Percentiles rank a stretch among this genome's conserved stretches.
phyloP scores from a whole-genome alignment of 2,888 invertebrate species.

The Meteorus colon region DNA sequence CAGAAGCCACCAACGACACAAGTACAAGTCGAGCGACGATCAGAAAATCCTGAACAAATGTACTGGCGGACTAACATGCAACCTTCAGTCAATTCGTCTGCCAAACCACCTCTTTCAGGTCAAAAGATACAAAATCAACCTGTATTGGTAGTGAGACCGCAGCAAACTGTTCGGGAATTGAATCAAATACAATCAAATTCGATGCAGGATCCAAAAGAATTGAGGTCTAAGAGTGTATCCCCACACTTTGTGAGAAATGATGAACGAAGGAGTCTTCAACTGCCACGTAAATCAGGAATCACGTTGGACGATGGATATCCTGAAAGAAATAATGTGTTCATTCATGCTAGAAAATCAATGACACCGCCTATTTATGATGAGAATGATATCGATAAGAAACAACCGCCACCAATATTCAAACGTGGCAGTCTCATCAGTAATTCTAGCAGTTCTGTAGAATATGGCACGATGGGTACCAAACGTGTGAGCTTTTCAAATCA shows the following conservation, averaged over 20 bases:
- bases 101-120: slow-evolving; percentile 63
- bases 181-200: slow-evolving; percentile 36
- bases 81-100: slow-evolving; percentile 52
- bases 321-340: slow-evolving; percentile 9
- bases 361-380: slow-evolving; percentile 58
- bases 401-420: slow-evolving; percentile 74
- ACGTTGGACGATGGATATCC: slow-evolving; percentile 46
- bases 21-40: slow-evolving; percentile 23
- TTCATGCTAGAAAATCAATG: slow-evolving; percentile 43
- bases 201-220: slow-evolving; percentile 43
- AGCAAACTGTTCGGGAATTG: slow-evolving; percentile 62
- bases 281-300: slow-evolving; percentile 51
- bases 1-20: slow-evolving; percentile 46
- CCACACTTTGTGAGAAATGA: slow-evolving; percentile 70
- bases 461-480: slow-evolving; percentile 71
- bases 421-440: slow-evolving; percentile 74
- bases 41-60: slow-evolving; percentile 50
- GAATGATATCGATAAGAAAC: slow-evolving; percentile 49
- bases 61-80: slow-evolving; percentile 59
- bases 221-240: slow-evolving; percentile 73
- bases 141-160: slow-evolving; percentile 66
- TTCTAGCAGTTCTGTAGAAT: slow-evolving; percentile 65
- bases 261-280: slow-evolving; percentile 71
- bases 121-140: slow-evolving; percentile 67
- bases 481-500: slow-evolving; percentile 75